These are phyloP conservation scores for Lasioglossum marginatum DNA, from an alignment of 2,888 invertebrate species.

Conservation along the genomic window DNA sequence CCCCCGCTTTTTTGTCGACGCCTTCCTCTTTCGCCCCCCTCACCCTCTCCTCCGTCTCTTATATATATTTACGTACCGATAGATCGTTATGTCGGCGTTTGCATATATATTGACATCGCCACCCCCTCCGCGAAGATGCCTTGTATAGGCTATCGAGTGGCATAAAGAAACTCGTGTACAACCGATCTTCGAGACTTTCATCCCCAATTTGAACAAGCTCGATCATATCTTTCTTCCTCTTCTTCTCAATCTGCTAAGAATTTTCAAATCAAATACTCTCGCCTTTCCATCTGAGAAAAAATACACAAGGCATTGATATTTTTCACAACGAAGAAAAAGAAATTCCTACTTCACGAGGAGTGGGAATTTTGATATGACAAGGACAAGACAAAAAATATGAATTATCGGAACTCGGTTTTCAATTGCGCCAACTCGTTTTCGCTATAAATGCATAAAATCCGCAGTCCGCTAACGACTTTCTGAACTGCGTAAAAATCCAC, in stretches of 20 bases:
- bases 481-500: neutral
- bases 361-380: too few species aligned
- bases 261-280: neutral
- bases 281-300: neutral
- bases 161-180: slow-evolving; percentile 46
- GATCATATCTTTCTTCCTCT: neutral
- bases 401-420: too few species aligned
- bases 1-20: slow-evolving; percentile 66
- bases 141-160: slow-evolving; percentile 62
- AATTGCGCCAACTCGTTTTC: too few species aligned
- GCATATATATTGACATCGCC: slow-evolving; percentile 84
- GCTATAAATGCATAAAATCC: too few species aligned
- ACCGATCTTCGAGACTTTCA: neutral
- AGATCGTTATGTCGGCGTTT: slow-evolving; percentile 84
- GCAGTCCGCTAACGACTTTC: neutral
- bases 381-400: too few species aligned
- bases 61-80: slow-evolving; percentile 83
- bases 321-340: neutral
- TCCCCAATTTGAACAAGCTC: neutral
- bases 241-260: neutral
- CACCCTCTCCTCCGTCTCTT: slow-evolving; percentile 58
- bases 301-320: neutral
- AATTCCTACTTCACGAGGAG: too few species aligned
- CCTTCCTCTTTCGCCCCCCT: slow-evolving; percentile 46
- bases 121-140: slow-evolving; percentile 71